Evolutionary conservation across 2,888 invertebrate genomes (phyloP).

Genomic region (Meteorus cinctellus): DNA sequence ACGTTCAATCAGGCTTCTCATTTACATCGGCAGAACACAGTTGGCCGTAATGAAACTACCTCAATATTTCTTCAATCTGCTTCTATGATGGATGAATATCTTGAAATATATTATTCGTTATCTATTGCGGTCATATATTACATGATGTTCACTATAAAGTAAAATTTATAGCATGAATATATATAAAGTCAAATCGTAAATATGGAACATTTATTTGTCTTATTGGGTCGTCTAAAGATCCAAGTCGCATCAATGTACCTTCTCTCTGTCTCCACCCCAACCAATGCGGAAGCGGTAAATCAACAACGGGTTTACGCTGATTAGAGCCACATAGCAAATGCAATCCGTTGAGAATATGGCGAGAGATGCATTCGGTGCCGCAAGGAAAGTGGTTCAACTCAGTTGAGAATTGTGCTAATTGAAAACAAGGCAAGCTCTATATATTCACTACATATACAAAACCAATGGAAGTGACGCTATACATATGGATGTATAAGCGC

Average conservation of each 20-base stretch:
- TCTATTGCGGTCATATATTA: conserved; percentile 9
- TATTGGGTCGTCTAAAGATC: conserved; percentile 34
- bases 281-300: conserved; percentile 40
- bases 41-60: too few species aligned
- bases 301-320: conserved; percentile 42
- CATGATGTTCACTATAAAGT: conserved; percentile 9
- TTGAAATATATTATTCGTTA: conserved; percentile 16
- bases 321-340: conserved; percentile 32
- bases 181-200: conserved; percentile 37
- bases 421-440: conserved; percentile 32
- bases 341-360: conserved; percentile 24
- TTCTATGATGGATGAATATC: not conserved
- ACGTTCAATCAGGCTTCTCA: too few species aligned
- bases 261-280: conserved; percentile 16
- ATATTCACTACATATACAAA: not conserved
- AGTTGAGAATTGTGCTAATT: conserved; percentile 40
- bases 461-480: not conserved
- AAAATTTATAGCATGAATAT: conserved; percentile 10
- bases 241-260: conserved; percentile 14
- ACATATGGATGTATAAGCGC: not conserved
- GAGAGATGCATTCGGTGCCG: conserved; percentile 24
- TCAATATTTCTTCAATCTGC: not conserved
- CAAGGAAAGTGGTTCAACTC: conserved; percentile 29
- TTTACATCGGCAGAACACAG: too few species aligned
- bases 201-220: conserved; percentile 27